Evolutionary conservation across 2,113 vertebrate species (phyloP), one percentile per base, ranked within the genome.

Genomic region (Bujurquina vittata): DNA sequence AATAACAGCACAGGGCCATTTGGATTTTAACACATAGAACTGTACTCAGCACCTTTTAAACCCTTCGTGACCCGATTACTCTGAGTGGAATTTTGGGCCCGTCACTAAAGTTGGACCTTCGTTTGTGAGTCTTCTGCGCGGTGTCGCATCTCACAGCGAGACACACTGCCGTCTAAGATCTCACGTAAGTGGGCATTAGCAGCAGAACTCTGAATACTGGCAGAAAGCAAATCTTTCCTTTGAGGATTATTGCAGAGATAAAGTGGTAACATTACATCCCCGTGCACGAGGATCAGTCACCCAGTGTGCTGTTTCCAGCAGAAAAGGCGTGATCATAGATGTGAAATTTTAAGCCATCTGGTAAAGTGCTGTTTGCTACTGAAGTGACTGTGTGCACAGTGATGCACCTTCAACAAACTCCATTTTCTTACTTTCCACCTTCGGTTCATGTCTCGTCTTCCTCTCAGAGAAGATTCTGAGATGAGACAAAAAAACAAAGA

Each of bases 171-270:
- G 15, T 31, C 40, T 58, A 2, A 58, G 33, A 52, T 77, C 81
- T 67, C 7, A 11, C 37, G 62, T 69, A 54, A 52, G 65, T 49
- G 23, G 22, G 65, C 40, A 69, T 69, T 69, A 69, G 22, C 63
- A 49, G 63, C 40, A 69, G 0, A 69, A 67, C n/a, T 23, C 31
- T 76, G 40, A 77, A 69, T 77, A 20, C 23, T 43, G 75, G 23
- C 59, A 57, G 49, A 69, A 18, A 52, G 43, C 15, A 52, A 60
- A 77, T 52, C 75, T 83, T 73, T 62, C 54, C 74, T 77, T 59
- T 72, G 26, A 84, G 75, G 33, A 60, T 73, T 62, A 73, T 79
- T 69, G 15, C 49, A 61, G 6, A 83, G 17, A 72, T 22, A 6
- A 10, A 61, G 43, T 4, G 7, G 56, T 55, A 37, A 74, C 55